phyloP scores from a whole-genome alignment of 2,888 invertebrate genomes.

The Drosophila subquinaria region DNA sequence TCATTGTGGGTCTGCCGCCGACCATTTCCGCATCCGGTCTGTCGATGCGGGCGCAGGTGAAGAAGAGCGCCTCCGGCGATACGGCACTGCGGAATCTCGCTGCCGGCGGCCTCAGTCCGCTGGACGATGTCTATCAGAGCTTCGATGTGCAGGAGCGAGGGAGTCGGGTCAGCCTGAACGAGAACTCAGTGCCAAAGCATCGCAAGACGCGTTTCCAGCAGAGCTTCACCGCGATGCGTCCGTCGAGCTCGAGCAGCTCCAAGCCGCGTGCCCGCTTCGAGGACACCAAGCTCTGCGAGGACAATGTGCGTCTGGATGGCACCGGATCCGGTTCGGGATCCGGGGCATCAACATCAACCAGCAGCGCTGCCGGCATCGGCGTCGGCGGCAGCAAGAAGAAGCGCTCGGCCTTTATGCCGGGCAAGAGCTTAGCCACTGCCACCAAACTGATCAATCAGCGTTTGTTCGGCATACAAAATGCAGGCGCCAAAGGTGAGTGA shows the following conservation, averaged over 20 bases:
- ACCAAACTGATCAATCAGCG: constrained; percentile 91
- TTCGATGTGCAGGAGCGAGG: constrained; percentile 86
- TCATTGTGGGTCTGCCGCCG: constrained; percentile 78
- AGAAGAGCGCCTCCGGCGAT: constrained; percentile 93
- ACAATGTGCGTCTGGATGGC: constrained; percentile 85
- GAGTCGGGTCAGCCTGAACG: constrained; percentile 88
- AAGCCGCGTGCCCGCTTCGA: constrained; percentile 84
- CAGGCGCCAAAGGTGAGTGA: constrained; percentile 84
- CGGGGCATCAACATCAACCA: constrained; percentile 19
- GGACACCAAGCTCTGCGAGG: constrained; percentile 87
- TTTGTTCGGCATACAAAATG: constrained; percentile 89
- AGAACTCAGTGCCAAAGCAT: constrained; percentile 91
- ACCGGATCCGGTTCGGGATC: constrained; percentile 12
- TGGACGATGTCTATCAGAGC: constrained; percentile 88
- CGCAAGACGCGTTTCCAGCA: constrained; percentile 95
- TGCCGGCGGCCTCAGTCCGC: constrained; percentile 86
- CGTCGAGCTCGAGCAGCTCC: constrained; percentile 86
- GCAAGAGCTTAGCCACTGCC: constrained; percentile 89
- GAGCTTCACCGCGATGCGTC: constrained; percentile 86
- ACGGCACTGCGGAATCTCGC: constrained; percentile 89
- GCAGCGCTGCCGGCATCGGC: constrained; percentile 68
- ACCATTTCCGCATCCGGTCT: constrained; percentile 72
- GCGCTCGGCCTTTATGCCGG: constrained; percentile 88
- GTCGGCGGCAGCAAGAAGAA: constrained; percentile 78
- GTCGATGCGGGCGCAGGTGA: constrained; percentile 87